Evolutionary conservation across 2,113 vertebrate species (phyloP), one percentile per base, ranked within the genome.

Genomic region (Peromyscus leucopus): DNA sequence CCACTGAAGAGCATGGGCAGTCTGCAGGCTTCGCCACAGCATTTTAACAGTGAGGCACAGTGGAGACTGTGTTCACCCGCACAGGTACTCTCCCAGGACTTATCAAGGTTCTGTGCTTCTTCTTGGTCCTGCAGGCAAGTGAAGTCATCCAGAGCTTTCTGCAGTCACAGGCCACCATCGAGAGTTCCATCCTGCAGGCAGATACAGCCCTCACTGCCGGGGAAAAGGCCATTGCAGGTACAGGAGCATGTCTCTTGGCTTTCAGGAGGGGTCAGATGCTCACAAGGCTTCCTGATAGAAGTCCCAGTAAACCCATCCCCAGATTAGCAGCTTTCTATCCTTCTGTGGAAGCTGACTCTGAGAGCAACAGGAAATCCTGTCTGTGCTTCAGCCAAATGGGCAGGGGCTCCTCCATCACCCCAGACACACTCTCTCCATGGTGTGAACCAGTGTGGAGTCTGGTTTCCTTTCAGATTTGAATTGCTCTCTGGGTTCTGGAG

Each of bases 71-170:
- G n/a, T 84, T 42, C 36, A 84, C 24, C 28, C 2, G 7, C 24
- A 5, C 0, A 2, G n/a, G 7, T 28, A 28, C n/a, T 84, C n/a
- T 22, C 39, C 5, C 19, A 61, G 11, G 26, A 48, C 48, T 51
- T 31, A 42, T 90, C 8, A 33, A 42, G 69, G 22, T 33, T 63
- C 26, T 76, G 46, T 7, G 9, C 28, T 93, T 24, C 78, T 89
- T 93, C 80, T 63, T 63, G 78, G 3, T 72, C 84, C 48, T 75
- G 36, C 74, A 97, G 97, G 92, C 95, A 19, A 86, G 46, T 0
- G 95, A 96, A 24, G 90, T 96, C 28, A n/a, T 97, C 72, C 94
- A 95, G 92, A 90, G 9, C 0, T 98, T 97, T 48, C 88, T 98
- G 69, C 51, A 63, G 88, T 89, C 95, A 0, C 94, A 91, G 55